Evolutionary conservation across 1,140 invertebrate genomes (phyloP).

Genomic region (Teleogryllus occipitalis): DNA sequence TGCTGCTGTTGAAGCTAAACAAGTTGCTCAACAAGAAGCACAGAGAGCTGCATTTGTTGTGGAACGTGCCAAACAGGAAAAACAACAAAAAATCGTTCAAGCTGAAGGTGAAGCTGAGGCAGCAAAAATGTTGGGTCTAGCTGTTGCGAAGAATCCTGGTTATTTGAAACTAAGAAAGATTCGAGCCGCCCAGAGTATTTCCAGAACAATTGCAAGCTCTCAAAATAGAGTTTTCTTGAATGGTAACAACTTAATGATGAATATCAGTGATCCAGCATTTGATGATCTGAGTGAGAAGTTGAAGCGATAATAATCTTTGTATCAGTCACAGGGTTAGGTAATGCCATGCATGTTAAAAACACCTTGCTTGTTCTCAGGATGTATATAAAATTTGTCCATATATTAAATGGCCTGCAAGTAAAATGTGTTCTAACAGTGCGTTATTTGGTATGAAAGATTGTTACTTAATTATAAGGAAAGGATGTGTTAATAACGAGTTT

Average conservation of each 20-base stretch:
- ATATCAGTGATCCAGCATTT: constrained; percentile 89
- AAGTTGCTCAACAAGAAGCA: constrained; percentile 98
- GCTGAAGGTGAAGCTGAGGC: constrained; percentile 99
- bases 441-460: no score
- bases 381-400: no score
- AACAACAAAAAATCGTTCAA: constrained; percentile 98
- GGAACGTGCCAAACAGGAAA: constrained; percentile 94
- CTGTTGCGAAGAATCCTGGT: constrained; percentile 89
- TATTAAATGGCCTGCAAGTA: no score
- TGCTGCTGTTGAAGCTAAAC: constrained; percentile 98
- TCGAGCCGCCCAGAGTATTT: constrained; percentile 93
- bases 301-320: constrained; percentile 62
- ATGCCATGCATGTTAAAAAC: no score
- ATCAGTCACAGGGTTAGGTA: no score
- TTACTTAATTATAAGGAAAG: no score
- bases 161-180: constrained; percentile 97
- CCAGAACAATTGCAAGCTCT: constrained; percentile 87
- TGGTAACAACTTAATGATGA: constrained; percentile 91
- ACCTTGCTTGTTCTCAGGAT: no score
- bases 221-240: constrained; percentile 93
- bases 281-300: constrained; percentile 78
- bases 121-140: constrained; percentile 94
- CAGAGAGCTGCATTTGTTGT: constrained; percentile 97
- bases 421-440: no score
- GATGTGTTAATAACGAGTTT: no score